phyloP scores from a whole-genome alignment of 2,797 vertebrate genomes.

The Phaenicophaeus curvirostris region DNA sequence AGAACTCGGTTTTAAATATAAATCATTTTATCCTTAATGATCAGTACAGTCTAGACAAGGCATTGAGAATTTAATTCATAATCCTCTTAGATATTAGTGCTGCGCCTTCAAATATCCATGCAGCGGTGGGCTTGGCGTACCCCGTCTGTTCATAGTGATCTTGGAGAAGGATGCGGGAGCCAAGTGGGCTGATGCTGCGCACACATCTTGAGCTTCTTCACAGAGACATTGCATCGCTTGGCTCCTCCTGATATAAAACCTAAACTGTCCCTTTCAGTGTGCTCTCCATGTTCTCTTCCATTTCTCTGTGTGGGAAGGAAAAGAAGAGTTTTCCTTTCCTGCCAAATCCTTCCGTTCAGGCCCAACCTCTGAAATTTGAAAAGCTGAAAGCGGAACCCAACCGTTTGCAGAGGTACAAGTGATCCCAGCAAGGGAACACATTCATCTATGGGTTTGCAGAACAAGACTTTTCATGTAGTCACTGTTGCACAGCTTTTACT shows the following conservation, averaged over 20 bases:
- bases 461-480: neutral
- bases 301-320: neutral
- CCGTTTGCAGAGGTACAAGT: neutral
- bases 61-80: neutral
- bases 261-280: rapidly evolving
- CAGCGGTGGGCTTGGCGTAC: neutral
- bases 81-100: neutral
- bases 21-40: neutral
- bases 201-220: neutral
- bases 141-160: neutral
- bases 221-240: rapidly evolving
- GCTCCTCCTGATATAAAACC: neutral
- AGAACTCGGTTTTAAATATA: neutral
- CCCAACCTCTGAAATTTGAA: neutral
- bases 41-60: neutral
- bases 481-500: neutral
- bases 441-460: rapidly evolving
- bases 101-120: neutral
- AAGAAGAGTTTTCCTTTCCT: neutral
- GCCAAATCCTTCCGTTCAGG: neutral
- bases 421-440: rapidly evolving
- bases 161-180: rapidly evolving
- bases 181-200: rapidly evolving
- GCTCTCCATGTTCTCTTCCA: neutral
- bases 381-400: neutral